Base-by-base conservation (phyloP, 2,888 invertebrate species). In the Nyleta sp. region DNA sequence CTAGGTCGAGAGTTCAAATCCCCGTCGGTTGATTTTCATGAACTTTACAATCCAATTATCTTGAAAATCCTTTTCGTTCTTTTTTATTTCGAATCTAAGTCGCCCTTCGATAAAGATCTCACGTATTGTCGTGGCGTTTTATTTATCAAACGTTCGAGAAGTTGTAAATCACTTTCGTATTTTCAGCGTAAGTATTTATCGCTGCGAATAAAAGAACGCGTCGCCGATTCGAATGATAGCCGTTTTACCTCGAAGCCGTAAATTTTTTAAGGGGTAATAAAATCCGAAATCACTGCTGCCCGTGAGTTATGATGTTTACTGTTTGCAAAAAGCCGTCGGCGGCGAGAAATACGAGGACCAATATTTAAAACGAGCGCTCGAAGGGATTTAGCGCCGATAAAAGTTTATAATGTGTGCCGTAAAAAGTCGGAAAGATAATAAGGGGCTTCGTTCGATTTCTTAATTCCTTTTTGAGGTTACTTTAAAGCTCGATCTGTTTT, bases 211-310 rank as follows among this genome's bases (percentile, higher is more conserved):
- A 62, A 62, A 50, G 33, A 50, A 62, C 48, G 18, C n/a, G 2
- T 8, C n/a, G n/a, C 15, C 8, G 18, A 50, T 38, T 13, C 22
- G 18, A 62, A 18, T 31, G 52, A 52, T 50, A 52, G 48, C 24
- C 13, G 31, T n/a, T 64, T 40, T 50, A 62, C 6, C 24, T n/a
- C 52, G 11, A 8, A 13, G 46, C 8, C n/a, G 33, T 67, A 55
- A 55, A 46, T 46, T 35, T 22, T 59, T 70, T 42, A 70, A 55
- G 35, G 31, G 38, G 31, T 59, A 59, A 70, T 70, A 53, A 67
- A 67, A 67, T 67, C 13, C 10, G 18, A 44, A 55, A 67, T 44
- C 46, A 35, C 31, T 17, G 65, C 35, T 22, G 15, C 22, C 5
- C 28, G 31, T 64, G 64, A 44, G 17, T 55, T 35, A 46, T 31